Conservation (phyloP, 2,888 invertebrate species). For the Euplagia quadripunctaria region DNA sequence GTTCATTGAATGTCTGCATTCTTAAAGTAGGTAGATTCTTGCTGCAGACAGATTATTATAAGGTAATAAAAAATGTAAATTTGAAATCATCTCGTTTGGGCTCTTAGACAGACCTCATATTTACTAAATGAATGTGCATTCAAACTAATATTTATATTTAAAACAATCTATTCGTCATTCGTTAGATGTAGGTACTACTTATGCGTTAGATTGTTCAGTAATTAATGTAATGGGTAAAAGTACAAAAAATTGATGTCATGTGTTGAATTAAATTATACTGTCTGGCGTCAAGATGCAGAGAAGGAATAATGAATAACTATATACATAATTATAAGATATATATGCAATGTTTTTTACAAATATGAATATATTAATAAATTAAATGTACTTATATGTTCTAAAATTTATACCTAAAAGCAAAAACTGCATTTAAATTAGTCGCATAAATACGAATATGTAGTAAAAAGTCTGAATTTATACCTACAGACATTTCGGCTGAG, state of each 20-base stretch:
- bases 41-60: slow-evolving; percentile 44
- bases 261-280: neutral
- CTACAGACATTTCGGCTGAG: slow-evolving; percentile 59
- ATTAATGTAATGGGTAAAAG: neutral
- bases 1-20: slow-evolving; percentile 48
- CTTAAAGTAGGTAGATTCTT: slow-evolving; percentile 37
- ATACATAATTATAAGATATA: neutral
- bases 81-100: slow-evolving; percentile 25
- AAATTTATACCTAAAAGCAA: slow-evolving; percentile 8
- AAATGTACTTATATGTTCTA: slow-evolving; percentile 12
- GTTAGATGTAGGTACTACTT: neutral
- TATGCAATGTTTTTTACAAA: neutral
- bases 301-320: neutral
- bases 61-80: slow-evolving; percentile 40
- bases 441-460: slow-evolving; percentile 53
- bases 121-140: slow-evolving; percentile 22
- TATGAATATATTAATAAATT: slow-evolving; percentile 17
- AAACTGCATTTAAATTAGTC: slow-evolving; percentile 37
- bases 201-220: neutral
- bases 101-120: slow-evolving; percentile 17
- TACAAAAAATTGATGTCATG: neutral
- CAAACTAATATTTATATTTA: slow-evolving; percentile 5
- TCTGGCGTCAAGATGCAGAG: neutral
- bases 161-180: neutral
- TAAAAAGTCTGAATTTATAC: slow-evolving; percentile 57